Conservation (phyloP, 2,113 vertebrate genomes). For the Pseudonaja textilis region DNA sequence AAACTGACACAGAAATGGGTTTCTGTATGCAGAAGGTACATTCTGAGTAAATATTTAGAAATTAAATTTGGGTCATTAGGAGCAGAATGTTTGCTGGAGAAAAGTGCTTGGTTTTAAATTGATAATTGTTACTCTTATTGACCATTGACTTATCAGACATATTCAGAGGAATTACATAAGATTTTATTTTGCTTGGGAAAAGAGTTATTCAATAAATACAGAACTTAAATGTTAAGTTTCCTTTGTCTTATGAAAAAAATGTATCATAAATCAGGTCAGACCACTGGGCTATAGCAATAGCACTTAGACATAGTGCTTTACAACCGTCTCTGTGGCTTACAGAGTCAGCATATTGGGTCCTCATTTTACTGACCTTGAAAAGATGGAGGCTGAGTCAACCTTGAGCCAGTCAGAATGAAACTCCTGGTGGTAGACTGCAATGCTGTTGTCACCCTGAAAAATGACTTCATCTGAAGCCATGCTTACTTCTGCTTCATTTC, state of each 20-base stretch:
- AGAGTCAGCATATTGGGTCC: no score
- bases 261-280: background rate
- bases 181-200: background rate
- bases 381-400: no score
- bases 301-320: no score
- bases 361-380: no score
- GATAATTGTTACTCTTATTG: background rate
- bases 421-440: no score
- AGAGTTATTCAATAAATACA: background rate
- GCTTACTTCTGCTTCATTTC: no score
- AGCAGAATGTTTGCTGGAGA: conserved; percentile 28
- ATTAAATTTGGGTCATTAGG: background rate
- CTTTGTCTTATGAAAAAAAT: background rate
- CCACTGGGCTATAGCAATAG: no score
- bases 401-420: no score
- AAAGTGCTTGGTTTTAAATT: background rate
- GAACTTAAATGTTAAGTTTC: background rate
- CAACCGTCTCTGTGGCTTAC: no score
- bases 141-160: background rate
- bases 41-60: conserved; percentile 21
- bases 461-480: no score
- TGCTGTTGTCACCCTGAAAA: no score
- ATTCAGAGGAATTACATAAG: background rate
- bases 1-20: background rate
- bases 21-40: background rate